Percentiles rank a stretch among this genome's conserved stretches.
Evolutionary conservation across 2,888 invertebrate genomes (phyloP).

Genomic region (Zelleria hepariella): DNA sequence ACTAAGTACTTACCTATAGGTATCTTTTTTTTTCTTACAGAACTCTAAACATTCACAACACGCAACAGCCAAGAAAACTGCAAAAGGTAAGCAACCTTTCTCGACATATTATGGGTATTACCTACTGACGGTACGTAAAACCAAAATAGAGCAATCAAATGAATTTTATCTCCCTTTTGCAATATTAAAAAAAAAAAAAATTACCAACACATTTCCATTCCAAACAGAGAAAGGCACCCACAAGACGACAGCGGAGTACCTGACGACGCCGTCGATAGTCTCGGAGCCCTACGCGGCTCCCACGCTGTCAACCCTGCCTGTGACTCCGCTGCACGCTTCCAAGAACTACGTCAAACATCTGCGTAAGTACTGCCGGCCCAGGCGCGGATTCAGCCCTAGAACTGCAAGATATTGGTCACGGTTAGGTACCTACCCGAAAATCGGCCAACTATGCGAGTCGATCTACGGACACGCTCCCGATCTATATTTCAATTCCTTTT

Average conservation of each 20-base stretch:
- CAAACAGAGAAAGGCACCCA: conserved; percentile 50
- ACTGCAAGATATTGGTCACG: too few species aligned
- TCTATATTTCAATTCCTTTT: too few species aligned
- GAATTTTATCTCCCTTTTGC: too few species aligned
- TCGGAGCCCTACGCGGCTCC: conserved; percentile 26
- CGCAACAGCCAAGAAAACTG: conserved; percentile 43
- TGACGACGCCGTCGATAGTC: conserved; percentile 37
- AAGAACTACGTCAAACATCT: conserved; percentile 38
- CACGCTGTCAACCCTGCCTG: conserved; percentile 13
- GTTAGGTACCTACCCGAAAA: too few species aligned
- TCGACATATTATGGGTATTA: background rate
- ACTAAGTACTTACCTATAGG: background rate
- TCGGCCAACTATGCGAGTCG: too few species aligned
- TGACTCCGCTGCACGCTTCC: conserved; percentile 26
- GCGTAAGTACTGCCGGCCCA: conserved; percentile 33
- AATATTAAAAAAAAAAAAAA: too few species aligned
- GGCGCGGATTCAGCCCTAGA: too few species aligned
- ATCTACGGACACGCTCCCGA: too few species aligned
- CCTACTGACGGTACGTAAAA: background rate
- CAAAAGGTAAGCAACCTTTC: conserved; percentile 38
- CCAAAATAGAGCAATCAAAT: background rate
- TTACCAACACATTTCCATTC: background rate
- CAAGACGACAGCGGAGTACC: conserved; percentile 52
- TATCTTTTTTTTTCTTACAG: conserved; percentile 30
- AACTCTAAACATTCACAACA: conserved; percentile 51